phyloP scores from a whole-genome alignment of 2,113 vertebrate genomes.

The Piaya cayana region DNA sequence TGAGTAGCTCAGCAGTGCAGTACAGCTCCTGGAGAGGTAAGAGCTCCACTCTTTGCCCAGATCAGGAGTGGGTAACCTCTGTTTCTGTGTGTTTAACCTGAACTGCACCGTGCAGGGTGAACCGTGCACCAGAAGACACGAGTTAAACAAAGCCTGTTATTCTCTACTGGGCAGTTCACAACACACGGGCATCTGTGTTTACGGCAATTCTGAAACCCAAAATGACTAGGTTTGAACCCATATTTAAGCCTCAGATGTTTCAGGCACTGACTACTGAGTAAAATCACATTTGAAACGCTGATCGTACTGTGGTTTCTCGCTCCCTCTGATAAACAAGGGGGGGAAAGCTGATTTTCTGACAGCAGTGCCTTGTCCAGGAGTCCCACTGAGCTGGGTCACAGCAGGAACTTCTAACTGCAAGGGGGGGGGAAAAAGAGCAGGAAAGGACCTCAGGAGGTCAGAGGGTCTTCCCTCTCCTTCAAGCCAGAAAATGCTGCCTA shows the following conservation, averaged over 20 bases:
- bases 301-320: fast-evolving
- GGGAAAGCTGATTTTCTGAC: neutral
- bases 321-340: neutral
- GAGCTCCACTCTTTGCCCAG: neutral
- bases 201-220: neutral
- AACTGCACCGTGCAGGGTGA: neutral
- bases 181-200: neutral
- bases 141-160: neutral
- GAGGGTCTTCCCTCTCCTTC: neutral
- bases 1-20: too few species aligned
- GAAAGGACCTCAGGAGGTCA: neutral
- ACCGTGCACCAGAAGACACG: neutral
- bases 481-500: neutral
- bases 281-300: neutral
- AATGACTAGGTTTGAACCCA: neutral
- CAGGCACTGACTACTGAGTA: neutral
- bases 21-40: neutral
- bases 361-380: neutral
- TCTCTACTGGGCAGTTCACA: neutral
- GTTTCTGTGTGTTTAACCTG: neutral
- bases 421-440: neutral
- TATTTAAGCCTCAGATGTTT: neutral
- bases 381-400: neutral
- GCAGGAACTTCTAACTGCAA: neutral
- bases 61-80: neutral